Conservation (phyloP, 2,113 vertebrate genomes). For the Bostrychus sinensis region DNA sequence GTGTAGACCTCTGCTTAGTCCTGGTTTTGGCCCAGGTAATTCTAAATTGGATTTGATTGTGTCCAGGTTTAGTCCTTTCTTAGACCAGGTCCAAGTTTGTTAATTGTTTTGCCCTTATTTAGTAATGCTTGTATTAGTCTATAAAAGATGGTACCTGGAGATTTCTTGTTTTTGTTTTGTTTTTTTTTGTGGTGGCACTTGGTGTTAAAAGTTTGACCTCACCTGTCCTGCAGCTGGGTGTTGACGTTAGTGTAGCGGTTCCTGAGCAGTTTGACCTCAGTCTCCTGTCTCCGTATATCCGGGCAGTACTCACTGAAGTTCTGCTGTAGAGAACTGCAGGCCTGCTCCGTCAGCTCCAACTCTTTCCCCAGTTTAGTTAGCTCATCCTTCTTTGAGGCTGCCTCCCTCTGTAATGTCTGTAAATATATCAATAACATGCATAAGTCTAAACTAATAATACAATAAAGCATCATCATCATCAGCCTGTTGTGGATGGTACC, state of each 20-base stretch:
- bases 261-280: conserved; percentile 85
- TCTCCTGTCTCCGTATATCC: conserved; percentile 86
- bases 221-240: conserved; percentile 89
- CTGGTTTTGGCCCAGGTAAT: too few relatives aligned
- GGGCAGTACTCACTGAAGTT: conserved; percentile 90
- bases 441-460: not conserved
- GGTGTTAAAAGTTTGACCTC: too few relatives aligned
- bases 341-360: conserved; percentile 84
- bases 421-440: not conserved
- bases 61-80: too few relatives aligned
- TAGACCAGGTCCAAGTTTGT: too few relatives aligned
- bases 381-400: conserved; percentile 80
- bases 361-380: conserved; percentile 85
- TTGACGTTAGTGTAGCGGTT: conserved; percentile 85
- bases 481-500: conserved; percentile 70
- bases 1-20: too few relatives aligned
- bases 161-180: too few relatives aligned
- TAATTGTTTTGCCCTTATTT: too few relatives aligned
- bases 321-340: conserved; percentile 84
- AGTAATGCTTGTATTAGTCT: too few relatives aligned
- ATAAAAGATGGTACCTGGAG: too few relatives aligned
- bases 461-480: not conserved
- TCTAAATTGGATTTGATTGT: too few relatives aligned
- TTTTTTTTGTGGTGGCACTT: too few relatives aligned
- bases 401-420: conserved; percentile 79